These are phyloP conservation scores for Acanthosepion lycidas DNA, from an alignment of 2,888 invertebrate species.

Conservation along the genomic window DNA sequence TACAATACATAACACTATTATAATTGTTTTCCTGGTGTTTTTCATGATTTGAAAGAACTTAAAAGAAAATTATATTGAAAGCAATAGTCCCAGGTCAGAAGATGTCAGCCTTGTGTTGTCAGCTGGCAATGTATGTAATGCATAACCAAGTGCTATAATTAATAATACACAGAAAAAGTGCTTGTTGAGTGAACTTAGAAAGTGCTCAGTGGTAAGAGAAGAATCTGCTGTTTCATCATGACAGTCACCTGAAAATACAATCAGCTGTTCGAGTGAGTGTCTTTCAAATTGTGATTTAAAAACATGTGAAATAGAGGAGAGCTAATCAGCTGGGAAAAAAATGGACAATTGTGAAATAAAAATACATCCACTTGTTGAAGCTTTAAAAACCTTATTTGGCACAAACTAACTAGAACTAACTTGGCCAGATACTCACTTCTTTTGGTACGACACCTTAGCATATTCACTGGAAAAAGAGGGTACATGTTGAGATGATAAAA, in stretches of 20 bases:
- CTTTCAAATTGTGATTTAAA: slow-evolving; percentile 20
- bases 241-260: not conserved
- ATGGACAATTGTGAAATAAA: slow-evolving; percentile 7
- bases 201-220: not conserved
- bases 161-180: not conserved
- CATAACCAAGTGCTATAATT: too few species aligned
- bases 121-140: too few species aligned
- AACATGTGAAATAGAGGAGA: not conserved
- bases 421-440: slow-evolving; percentile 39
- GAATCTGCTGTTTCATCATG: not conserved
- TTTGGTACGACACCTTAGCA: slow-evolving; percentile 45
- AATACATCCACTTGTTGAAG: not conserved
- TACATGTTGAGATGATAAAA: slow-evolving; percentile 5
- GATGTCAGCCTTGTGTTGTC: not conserved
- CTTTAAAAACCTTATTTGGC: slow-evolving; percentile 4
- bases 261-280: not conserved
- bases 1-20: not conserved
- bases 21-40: not conserved
- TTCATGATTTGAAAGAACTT: not conserved
- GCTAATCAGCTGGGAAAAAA: not conserved
- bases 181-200: not conserved
- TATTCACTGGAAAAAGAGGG: slow-evolving; percentile 41
- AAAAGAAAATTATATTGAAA: not conserved
- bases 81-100: not conserved
- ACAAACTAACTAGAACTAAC: not conserved